phyloP scores from a whole-genome alignment of 2,113 vertebrate genomes.

The Nothocercus julius region DNA sequence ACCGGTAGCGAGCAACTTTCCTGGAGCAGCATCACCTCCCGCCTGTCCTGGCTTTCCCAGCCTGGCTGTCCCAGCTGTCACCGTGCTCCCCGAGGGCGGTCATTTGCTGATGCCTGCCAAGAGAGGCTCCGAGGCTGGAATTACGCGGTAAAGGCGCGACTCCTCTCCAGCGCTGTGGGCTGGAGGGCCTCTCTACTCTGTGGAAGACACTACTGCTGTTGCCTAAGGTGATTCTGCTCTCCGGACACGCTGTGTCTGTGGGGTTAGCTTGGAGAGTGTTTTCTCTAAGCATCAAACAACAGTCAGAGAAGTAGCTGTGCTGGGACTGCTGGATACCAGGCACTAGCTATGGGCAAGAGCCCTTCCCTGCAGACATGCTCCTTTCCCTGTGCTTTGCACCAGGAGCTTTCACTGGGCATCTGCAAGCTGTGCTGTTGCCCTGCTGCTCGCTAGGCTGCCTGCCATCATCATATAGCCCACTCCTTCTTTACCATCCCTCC shows the following conservation, averaged over 20 bases:
- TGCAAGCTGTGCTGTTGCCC: fast-evolving
- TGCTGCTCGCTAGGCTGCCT: too few species aligned
- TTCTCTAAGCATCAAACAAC: neutral
- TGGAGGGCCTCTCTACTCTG: neutral
- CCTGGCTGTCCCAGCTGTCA: fast-evolving
- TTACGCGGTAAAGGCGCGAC: fast-evolving
- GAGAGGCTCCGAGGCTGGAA: fast-evolving
- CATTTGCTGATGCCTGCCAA: neutral
- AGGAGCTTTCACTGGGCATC: fast-evolving
- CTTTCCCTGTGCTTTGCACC: neutral
- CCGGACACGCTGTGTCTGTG: fast-evolving
- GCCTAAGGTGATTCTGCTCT: neutral
- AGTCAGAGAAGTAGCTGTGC: neutral
- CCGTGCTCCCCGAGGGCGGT: neutral
- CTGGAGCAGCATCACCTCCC: fast-evolving
- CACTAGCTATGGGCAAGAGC: neutral
- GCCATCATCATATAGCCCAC: neutral
- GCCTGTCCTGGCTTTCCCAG: neutral
- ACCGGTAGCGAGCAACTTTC: neutral
- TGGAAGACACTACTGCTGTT: neutral
- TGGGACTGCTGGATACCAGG: neutral
- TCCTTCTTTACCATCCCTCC: neutral
- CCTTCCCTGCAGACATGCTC: neutral
- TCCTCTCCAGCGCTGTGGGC: fast-evolving
- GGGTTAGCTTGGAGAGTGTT: neutral